Base-by-base conservation (phyloP, 2,113 vertebrate species). In the Syrrhaptes paradoxus region DNA sequence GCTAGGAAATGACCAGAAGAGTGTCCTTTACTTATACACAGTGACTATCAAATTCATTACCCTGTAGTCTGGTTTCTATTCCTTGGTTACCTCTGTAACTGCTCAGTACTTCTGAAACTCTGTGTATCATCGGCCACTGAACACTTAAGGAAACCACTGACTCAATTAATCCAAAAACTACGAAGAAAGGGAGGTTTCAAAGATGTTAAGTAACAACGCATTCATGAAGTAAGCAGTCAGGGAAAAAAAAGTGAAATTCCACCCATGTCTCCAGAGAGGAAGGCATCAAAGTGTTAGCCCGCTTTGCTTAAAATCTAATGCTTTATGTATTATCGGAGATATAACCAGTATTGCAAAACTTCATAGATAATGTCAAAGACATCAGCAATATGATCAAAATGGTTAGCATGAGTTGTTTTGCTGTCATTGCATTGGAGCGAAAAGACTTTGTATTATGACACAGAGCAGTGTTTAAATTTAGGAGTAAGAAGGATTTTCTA, bases 71-170 rank as follows among this genome's bases (percentile, higher is more conserved):
- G 9, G n/a, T 63, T 85, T 81, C 17, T 28, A 54, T 13, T 41
- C 75, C 19, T 17, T 46, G n/a, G 21, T 25, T 67, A 75, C 4
- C 36, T n/a, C 71, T 83, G 48, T 61, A 83, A 41, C 18, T 54
- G 26, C 29, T 78, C 36, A 9, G 34, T 41, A 45, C 73, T 9
- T 25, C 32, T 38, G 5, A 18, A 62, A 49, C 16, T 61, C 16
- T 46, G 26, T 11, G 8, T 20, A 61, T 29, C n/a, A 41, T 8
- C 2, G 1, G 26, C 43, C 29, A 21, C 26, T 10, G 1, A 2
- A 81, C 31, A 41, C 22, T 17, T 52, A 81, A 38, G n/a, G 31
- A 75, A 83, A 76, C 6, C 10, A 52, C 18, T 48, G 18, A 48
- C 11, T 31, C 77, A 68, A 77, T 70, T 87, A 22, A 61, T 34